Base-by-base conservation (phyloP, 1,140 invertebrate species). In the Drosophila sucinea region DNA sequence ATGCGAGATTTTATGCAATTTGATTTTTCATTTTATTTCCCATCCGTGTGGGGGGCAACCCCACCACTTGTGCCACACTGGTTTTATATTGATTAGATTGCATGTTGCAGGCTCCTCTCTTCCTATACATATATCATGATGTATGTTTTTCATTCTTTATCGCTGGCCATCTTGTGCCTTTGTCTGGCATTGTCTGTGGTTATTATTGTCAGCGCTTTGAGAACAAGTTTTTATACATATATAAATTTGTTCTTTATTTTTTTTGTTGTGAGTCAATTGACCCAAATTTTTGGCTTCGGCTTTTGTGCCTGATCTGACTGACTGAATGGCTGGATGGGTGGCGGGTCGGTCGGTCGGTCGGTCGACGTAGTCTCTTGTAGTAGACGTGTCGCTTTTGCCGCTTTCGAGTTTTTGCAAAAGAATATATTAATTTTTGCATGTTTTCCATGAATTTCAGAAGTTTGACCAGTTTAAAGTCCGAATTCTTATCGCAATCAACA, bases 231-330 rank as follows among this genome's bases (percentile, higher is more conserved):
- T 77, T 27, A 27, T n/a, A n/a, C n/a, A n/a, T 51, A 51, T 51
- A 51, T 27, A 27, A 51, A 70, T 77, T 75, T 47, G 38, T 57
- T 57, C 57, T 56, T 44, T 75, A 68, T 38, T 38, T 64, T 44
- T 32, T 67, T 51, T 27, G 72, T 57, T 75, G 73, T 70, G 74
- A 77, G 74, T 77, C 74, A 77, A 77, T 77, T 77, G 74, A 77
- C 74, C 74, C 74, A 77, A 77, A 77, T 77, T 65, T 51, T 51
- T 30, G 60, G 60, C 73, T 64, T 35, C 47, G 74, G 74, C 74
- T 75, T 77, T 77, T 77, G 73, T 77, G 74, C 61, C 55, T 47
- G 66, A 54, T 64, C 29, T 60, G 44, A 51, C 44, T 51, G 23
- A 27, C 44, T 51, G 44, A 51, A 25, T 23, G 44, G 6, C 17